Conservation (phyloP, 2,888 invertebrate genomes). For the Glyphotaelius pellucidus region DNA sequence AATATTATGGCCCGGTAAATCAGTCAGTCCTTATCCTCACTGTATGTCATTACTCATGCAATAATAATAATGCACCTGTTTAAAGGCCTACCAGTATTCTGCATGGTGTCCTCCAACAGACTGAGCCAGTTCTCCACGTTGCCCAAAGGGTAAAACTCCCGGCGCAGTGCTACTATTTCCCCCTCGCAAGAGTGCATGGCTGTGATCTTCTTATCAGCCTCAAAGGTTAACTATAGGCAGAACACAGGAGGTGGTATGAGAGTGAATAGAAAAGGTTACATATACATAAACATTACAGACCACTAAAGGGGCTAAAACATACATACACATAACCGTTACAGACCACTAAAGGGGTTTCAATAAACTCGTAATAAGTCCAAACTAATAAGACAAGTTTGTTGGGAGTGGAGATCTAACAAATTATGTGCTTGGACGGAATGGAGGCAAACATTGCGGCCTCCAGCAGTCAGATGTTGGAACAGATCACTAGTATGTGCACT, state of each 20-base stretch:
- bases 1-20: too few relatives aligned
- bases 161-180: slow-evolving; percentile 83
- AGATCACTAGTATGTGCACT: neutral
- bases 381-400: neutral
- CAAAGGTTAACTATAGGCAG: slow-evolving; percentile 80
- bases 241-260: neutral
- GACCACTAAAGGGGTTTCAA: neutral
- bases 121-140: slow-evolving; percentile 95
- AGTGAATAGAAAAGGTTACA: neutral
- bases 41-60: neutral
- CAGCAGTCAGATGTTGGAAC: too few relatives aligned
- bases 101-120: slow-evolving; percentile 92
- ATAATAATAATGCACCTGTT: neutral
- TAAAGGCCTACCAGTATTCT: slow-evolving; percentile 78
- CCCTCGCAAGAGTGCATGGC: slow-evolving; percentile 88
- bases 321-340: neutral
- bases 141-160: slow-evolving; percentile 82
- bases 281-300: neutral
- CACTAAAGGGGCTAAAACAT: neutral
- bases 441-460: neutral
- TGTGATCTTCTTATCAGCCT: slow-evolving; percentile 82
- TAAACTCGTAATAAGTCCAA: too few relatives aligned
- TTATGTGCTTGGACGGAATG: slow-evolving; percentile 79
- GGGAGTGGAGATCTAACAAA: slow-evolving; percentile 76
- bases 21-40: too few relatives aligned